Percentiles rank a stretch among this genome's conserved stretches.
Conservation (phyloP, 1,140 invertebrate genomes). For the Carposina sasakii region DNA sequence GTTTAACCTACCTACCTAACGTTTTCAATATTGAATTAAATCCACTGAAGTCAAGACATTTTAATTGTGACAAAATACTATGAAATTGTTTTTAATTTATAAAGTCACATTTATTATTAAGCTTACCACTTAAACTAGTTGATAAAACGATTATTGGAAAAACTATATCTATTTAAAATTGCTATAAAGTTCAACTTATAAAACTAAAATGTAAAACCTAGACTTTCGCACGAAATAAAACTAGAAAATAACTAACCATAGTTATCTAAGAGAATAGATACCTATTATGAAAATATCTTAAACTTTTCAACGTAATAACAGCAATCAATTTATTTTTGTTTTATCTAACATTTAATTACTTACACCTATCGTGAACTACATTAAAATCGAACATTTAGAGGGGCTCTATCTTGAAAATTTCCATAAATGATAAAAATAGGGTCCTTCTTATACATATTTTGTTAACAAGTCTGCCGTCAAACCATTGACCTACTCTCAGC, state of each 20-base stretch:
- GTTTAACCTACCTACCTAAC: not conserved
- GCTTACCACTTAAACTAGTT: slow-evolving; percentile 39
- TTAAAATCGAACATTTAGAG: slow-evolving; percentile 54
- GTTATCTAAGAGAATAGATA: not conserved
- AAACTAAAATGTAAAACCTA: too few species aligned
- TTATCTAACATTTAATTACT: slow-evolving; percentile 56
- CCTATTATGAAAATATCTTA: slow-evolving; percentile 14
- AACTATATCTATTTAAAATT: slow-evolving; percentile 19
- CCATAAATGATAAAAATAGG: not conserved
- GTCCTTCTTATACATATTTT: not conserved
- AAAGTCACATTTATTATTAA: slow-evolving; percentile 71
- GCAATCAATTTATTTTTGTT: slow-evolving; percentile 38
- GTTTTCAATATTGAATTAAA: not conserved
- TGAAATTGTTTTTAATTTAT: slow-evolving; percentile 25
- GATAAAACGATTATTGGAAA: slow-evolving; percentile 39
- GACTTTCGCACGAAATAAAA: not conserved
- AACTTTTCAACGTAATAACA: slow-evolving; percentile 29
- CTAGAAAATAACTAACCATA: not conserved
- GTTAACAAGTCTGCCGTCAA: too few species aligned
- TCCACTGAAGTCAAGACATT: not conserved
- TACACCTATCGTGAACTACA: slow-evolving; percentile 56
- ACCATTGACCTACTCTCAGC: not conserved
- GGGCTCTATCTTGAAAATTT: slow-evolving; percentile 23
- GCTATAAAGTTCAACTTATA: slow-evolving; percentile 18
- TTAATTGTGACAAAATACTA: not conserved